phyloP scores from a whole-genome alignment of 2,888 invertebrate species.

The Plusia festucae region DNA sequence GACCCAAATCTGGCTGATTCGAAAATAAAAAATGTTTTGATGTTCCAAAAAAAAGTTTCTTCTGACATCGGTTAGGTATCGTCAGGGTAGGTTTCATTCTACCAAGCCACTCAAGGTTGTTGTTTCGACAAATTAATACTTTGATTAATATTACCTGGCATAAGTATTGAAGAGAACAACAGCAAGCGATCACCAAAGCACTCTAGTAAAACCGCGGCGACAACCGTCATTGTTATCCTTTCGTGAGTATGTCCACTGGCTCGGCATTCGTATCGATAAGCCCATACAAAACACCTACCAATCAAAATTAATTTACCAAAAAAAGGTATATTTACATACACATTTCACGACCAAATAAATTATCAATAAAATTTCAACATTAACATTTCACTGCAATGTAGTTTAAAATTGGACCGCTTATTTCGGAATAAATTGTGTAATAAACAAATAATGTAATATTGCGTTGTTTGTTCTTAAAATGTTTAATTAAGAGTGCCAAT shows the following conservation, averaged over 20 bases:
- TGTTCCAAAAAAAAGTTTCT: too few relatives aligned
- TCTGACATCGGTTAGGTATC: too few relatives aligned
- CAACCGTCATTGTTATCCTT: slow-evolving; percentile 72
- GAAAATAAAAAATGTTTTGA: too few relatives aligned
- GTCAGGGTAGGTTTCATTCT: too few relatives aligned
- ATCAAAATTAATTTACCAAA: neutral
- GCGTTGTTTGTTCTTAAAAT: neutral
- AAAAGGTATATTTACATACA: neutral
- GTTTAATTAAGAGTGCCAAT: neutral
- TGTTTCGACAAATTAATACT: neutral
- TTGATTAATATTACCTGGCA: slow-evolving; percentile 69
- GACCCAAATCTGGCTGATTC: too few relatives aligned
- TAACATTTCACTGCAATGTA: neutral
- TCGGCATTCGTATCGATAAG: slow-evolving; percentile 79
- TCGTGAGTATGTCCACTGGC: slow-evolving; percentile 73
- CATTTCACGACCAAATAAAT: neutral
- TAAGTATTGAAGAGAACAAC: slow-evolving; percentile 66
- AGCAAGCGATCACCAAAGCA: slow-evolving; percentile 69
- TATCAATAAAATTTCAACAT: neutral
- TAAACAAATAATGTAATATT: neutral
- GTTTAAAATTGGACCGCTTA: neutral
- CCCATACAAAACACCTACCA: slow-evolving; percentile 80
- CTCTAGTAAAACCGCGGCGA: slow-evolving; percentile 65
- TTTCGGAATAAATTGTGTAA: neutral
- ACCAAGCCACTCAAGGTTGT: too few relatives aligned